A percentile compares a stretch with the other conserved stretches of the same genome.
phyloP scores from a whole-genome alignment of 2,113 vertebrate species.

The Gallinago paraguaiae region DNA sequence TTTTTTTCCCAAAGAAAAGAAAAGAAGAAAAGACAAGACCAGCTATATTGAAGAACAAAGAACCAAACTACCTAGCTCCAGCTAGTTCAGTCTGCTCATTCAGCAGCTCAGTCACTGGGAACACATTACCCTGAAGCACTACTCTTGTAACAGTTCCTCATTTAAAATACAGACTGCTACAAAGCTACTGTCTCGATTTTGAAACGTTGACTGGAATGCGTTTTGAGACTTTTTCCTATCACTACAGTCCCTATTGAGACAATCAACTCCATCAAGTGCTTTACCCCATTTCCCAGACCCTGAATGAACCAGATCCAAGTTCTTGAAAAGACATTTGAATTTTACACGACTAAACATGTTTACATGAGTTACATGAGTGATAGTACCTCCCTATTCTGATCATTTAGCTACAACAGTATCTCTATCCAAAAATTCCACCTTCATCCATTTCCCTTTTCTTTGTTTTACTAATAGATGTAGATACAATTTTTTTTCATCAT shows the following conservation, averaged over 20 bases:
- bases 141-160: neutral
- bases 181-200: neutral
- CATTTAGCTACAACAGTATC: neutral
- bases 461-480: neutral
- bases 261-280: neutral
- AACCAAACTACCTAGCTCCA: neutral
- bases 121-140: neutral
- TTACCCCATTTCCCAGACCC: neutral
- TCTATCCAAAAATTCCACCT: neutral
- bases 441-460: neutral
- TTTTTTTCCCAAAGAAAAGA: neutral
- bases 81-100: neutral
- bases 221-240: neutral
- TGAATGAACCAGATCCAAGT: neutral
- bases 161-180: neutral
- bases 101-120: neutral
- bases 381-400: neutral
- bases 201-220: neutral
- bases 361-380: accelerated
- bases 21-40: neutral
- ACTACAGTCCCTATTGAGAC: neutral
- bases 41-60: neutral
- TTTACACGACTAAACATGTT: neutral
- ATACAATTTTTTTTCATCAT: neutral
- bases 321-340: neutral